These are phyloP conservation scores for Spodoptera picta DNA, from an alignment of 2,888 invertebrate genomes.

Conservation along the genomic window DNA sequence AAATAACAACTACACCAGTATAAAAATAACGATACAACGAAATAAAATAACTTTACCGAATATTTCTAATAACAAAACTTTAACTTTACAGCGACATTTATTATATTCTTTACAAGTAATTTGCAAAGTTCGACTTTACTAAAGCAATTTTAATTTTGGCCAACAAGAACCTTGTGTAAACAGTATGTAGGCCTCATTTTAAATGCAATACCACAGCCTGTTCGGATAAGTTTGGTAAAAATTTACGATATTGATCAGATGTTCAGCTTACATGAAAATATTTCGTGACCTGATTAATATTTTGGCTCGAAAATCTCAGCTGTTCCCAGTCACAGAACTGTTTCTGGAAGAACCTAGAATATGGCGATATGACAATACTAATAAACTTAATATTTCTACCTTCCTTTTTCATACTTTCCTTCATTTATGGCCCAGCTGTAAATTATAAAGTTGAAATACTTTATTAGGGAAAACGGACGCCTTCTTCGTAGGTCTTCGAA, in stretches of 20 bases:
- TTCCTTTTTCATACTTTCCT: no score
- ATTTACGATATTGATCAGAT: slow-evolving; percentile 31
- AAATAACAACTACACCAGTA: no score
- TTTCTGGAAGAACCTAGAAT: no score
- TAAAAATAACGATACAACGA: neutral
- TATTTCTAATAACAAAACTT: slow-evolving; percentile 31
- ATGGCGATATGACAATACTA: no score
- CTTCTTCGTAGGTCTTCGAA: no score
- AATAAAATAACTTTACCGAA: neutral
- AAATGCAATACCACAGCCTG: slow-evolving; percentile 40
- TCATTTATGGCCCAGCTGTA: no score
- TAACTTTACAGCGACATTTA: slow-evolving; percentile 3
- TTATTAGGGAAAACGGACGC: no score
- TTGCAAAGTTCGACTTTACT: slow-evolving; percentile 16
- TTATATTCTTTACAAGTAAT: slow-evolving; percentile 20
- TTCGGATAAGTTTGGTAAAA: slow-evolving; percentile 17
- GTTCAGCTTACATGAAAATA: slow-evolving; percentile 7
- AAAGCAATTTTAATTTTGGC: slow-evolving; percentile 18
- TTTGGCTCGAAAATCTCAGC: no score
- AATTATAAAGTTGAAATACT: no score
- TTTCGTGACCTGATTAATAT: slow-evolving; percentile 16
- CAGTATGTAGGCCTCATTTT: slow-evolving; percentile 37
- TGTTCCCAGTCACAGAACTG: no score
- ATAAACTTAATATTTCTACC: no score
- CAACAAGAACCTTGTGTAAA: slow-evolving; percentile 28